These are phyloP conservation scores for Hydrozoanthus tunicans DNA, from an alignment of 64 coral and sea anemone species.

Conservation along the genomic window DNA sequence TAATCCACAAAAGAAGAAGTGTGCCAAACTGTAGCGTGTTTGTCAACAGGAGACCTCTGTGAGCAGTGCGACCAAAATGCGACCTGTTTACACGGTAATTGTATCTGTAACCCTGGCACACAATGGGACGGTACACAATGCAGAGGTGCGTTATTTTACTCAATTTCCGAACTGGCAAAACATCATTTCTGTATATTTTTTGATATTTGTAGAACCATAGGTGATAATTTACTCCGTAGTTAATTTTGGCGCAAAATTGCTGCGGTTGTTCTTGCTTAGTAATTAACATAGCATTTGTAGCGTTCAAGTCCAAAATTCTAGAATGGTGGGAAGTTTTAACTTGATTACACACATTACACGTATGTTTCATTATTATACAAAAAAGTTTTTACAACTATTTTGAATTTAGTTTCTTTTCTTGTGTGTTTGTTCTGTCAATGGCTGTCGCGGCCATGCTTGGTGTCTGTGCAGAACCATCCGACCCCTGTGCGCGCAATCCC, in stretches of 20 bases:
- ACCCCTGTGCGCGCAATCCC: slow-evolving; percentile 75
- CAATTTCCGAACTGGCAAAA: neutral
- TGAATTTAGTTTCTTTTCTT: neutral
- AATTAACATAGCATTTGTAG: too few relatives aligned
- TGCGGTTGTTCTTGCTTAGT: too few relatives aligned
- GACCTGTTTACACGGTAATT: slow-evolving; percentile 54
- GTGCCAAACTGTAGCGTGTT: neutral
- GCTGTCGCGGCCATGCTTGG: too few relatives aligned
- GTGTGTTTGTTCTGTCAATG: neutral
- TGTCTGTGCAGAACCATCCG: slow-evolving; percentile 4
- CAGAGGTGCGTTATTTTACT: slow-evolving; percentile 37
- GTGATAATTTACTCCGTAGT: neutral
- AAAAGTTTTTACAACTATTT: neutral
- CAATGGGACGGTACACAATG: slow-evolving; percentile 74
- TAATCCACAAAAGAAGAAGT: neutral
- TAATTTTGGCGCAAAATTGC: neutral
- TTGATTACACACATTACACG: too few relatives aligned
- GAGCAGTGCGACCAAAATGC: slow-evolving; percentile 67
- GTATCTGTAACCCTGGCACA: slow-evolving; percentile 69
- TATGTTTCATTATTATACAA: neutral
- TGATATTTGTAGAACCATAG: too few relatives aligned
- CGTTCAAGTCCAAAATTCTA: too few relatives aligned
- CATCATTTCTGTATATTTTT: too few relatives aligned
- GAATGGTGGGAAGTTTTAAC: too few relatives aligned
- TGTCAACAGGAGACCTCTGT: slow-evolving; percentile 65